These are phyloP conservation scores for Percopsis transmontana DNA, from an alignment of 2,113 vertebrate genomes.

Conservation along the genomic window DNA sequence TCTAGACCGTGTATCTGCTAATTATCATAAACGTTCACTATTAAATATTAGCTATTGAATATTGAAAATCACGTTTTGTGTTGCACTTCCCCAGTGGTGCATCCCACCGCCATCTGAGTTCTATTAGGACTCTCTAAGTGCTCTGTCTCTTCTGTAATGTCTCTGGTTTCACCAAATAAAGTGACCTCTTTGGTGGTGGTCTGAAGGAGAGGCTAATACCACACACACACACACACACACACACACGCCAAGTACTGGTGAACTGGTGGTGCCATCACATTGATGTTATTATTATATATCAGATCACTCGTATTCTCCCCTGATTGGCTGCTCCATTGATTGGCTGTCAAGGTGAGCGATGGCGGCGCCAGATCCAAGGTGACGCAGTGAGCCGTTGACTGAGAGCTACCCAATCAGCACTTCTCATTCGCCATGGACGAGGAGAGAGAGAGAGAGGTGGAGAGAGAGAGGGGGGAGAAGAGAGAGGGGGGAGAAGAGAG, in stretches of 20 bases:
- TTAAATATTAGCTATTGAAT: too few relatives aligned
- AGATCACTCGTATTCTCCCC: constrained; percentile 18
- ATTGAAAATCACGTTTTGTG: too few relatives aligned
- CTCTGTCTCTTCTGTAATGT: too few relatives aligned
- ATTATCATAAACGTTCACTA: too few relatives aligned
- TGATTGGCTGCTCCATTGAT: constrained; percentile 58
- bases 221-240: not conserved
- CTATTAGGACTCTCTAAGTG: too few relatives aligned
- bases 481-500: not conserved
- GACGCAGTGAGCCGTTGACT: constrained; percentile 31
- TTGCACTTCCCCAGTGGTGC: too few relatives aligned
- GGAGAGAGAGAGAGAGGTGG: not conserved
- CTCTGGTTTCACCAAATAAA: too few relatives aligned
- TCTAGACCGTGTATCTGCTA: constrained; percentile 28
- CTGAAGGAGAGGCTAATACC: not conserved
- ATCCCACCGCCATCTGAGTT: too few relatives aligned
- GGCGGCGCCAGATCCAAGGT: constrained; percentile 38
- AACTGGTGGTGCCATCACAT: not conserved
- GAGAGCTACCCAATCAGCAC: constrained; percentile 58
- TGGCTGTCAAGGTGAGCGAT: constrained; percentile 59
- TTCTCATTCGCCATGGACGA: constrained; percentile 31
- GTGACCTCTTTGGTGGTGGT: not conserved
- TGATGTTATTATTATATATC: constrained; percentile 7
- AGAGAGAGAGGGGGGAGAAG: not conserved
- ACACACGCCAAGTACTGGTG: constrained; percentile 1